Conservation (phyloP, 2,113 vertebrate species). For the Passer domesticus region DNA sequence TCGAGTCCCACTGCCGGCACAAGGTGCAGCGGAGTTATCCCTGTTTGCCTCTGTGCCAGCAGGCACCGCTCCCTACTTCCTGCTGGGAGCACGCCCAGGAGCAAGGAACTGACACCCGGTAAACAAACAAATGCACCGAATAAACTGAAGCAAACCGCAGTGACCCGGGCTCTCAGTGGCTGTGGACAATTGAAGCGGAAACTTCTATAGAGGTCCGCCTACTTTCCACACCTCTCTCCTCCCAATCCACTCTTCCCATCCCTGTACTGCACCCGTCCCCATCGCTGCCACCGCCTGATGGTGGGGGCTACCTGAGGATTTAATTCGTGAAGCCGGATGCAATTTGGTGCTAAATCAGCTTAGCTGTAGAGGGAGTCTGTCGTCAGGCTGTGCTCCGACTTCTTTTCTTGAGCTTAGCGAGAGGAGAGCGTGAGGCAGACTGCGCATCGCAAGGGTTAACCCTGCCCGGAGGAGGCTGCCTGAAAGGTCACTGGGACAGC, state of each 20-base stretch:
- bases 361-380: not conserved
- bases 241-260: not conserved
- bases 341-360: not conserved
- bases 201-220: not conserved
- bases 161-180: fast-evolving
- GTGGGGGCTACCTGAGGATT: not conserved
- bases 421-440: not conserved
- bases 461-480: not conserved
- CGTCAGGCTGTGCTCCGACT: not conserved
- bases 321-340: not conserved
- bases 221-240: not conserved
- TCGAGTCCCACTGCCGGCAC: not conserved
- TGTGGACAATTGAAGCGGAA: fast-evolving
- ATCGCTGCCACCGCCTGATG: not conserved
- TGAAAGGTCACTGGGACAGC: not conserved
- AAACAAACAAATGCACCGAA: not conserved
- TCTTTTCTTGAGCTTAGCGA: not conserved
- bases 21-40: not conserved
- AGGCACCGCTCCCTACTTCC: not conserved
- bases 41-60: not conserved
- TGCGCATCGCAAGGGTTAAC: not conserved
- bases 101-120: not conserved
- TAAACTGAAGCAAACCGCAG: not conserved
- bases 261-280: not conserved
- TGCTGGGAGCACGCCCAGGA: not conserved